A percentile compares a stretch with the other conserved stretches of the same genome.
phyloP scores from a whole-genome alignment of 2,888 invertebrate genomes.

The Lypha dubia region DNA sequence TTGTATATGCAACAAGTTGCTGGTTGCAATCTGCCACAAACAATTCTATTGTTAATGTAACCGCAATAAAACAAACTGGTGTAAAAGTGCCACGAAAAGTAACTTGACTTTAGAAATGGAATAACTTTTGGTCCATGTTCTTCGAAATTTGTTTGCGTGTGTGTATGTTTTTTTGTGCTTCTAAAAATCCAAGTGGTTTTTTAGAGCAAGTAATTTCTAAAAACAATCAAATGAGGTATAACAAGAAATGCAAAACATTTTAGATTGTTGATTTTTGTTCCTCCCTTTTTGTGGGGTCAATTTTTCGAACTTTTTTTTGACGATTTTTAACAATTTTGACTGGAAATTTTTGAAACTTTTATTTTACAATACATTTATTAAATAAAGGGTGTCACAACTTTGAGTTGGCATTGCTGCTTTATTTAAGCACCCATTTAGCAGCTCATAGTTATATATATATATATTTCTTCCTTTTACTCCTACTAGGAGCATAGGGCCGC shows the following conservation, averaged over 20 bases:
- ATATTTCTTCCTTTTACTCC: too few relatives aligned
- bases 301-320: too few relatives aligned
- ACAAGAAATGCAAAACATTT: not conserved
- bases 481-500: too few relatives aligned
- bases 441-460: too few relatives aligned
- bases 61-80: conserved; percentile 32
- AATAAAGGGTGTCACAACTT: too few relatives aligned
- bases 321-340: too few relatives aligned
- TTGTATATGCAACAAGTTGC: conserved; percentile 49
- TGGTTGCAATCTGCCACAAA: conserved; percentile 43
- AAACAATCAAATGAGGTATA: not conserved
- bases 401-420: too few relatives aligned
- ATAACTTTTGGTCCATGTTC: not conserved
- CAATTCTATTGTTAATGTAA: not conserved
- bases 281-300: not conserved
- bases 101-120: conserved; percentile 19
- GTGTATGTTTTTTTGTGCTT: not conserved
- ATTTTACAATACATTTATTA: not conserved
- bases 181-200: not conserved
- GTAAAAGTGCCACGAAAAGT: conserved; percentile 12
- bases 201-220: not conserved
- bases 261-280: conserved; percentile 1
- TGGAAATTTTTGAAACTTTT: not conserved
- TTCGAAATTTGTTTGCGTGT: not conserved
- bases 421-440: too few relatives aligned